Conservation (phyloP, 2,888 invertebrate species). For the Platynereis dumerilii region DNA sequence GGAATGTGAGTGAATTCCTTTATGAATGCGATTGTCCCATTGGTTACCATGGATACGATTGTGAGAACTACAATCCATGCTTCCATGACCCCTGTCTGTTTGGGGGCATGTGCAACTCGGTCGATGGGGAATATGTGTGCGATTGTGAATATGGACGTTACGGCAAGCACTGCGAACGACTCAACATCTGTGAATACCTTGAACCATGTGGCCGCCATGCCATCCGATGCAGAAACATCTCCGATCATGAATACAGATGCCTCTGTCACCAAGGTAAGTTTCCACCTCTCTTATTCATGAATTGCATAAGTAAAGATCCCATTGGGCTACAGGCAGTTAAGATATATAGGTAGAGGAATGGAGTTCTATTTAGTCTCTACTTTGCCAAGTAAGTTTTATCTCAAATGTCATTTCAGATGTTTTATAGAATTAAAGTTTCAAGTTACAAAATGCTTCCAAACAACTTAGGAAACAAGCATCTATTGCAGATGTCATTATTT, state of each 20-base stretch:
- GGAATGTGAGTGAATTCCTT: conserved; percentile 38
- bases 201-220: conserved; percentile 34
- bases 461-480: too few species aligned
- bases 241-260: conserved; percentile 44
- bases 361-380: too few species aligned
- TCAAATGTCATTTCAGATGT: too few species aligned
- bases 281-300: too few species aligned
- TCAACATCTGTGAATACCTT: conserved; percentile 31
- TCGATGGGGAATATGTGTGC: conserved; percentile 38
- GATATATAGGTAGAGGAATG: too few species aligned
- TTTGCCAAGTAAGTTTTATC: too few species aligned
- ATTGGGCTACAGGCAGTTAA: too few species aligned
- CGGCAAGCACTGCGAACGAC: conserved; percentile 35
- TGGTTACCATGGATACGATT: conserved; percentile 36
- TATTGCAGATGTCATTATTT: too few species aligned
- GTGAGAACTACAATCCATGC: conserved; percentile 37
- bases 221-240: conserved; percentile 33
- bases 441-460: too few species aligned
- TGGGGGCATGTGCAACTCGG: conserved; percentile 36
- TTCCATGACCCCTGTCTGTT: conserved; percentile 42
- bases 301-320: too few species aligned
- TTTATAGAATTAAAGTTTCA: too few species aligned
- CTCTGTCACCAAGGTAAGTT: conserved; percentile 43
- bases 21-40: conserved; percentile 35
- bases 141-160: conserved; percentile 36